Conservation (phyloP, 2,888 invertebrate genomes). For the Sminthurides aquaticus region DNA sequence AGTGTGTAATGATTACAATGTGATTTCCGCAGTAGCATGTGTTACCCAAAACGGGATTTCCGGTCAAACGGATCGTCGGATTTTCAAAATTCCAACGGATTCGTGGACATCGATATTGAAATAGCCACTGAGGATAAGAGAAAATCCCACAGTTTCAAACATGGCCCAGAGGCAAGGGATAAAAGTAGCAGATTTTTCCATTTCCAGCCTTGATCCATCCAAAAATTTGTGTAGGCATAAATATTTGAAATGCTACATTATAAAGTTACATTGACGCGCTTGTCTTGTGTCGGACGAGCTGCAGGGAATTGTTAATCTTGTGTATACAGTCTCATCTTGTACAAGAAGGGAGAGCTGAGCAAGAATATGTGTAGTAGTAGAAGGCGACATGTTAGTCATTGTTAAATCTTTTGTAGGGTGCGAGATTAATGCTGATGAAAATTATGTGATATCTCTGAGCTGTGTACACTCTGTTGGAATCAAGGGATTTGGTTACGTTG, state of each 20-base stretch:
- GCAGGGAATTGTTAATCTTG: neutral
- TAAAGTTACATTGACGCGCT: neutral
- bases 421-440: conserved; percentile 1
- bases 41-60: neutral
- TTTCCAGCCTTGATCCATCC: neutral
- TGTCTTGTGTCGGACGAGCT: neutral
- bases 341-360: neutral
- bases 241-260: conserved; percentile 6
- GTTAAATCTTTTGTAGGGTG: neutral
- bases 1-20: neutral
- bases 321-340: neutral
- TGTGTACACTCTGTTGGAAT: too few relatives aligned
- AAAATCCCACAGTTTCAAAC: neutral
- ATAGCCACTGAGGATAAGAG: neutral
- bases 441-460: neutral
- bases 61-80: neutral
- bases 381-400: neutral
- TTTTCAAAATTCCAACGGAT: conserved; percentile 3
- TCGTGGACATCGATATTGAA: neutral
- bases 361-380: neutral
- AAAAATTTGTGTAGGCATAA: conserved; percentile 1
- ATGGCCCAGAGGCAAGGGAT: neutral
- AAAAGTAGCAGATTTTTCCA: conserved; percentile 2
- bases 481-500: neutral
- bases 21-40: conserved; percentile 4